Conservation (phyloP, 2,888 invertebrate species). For the Labia minor region DNA sequence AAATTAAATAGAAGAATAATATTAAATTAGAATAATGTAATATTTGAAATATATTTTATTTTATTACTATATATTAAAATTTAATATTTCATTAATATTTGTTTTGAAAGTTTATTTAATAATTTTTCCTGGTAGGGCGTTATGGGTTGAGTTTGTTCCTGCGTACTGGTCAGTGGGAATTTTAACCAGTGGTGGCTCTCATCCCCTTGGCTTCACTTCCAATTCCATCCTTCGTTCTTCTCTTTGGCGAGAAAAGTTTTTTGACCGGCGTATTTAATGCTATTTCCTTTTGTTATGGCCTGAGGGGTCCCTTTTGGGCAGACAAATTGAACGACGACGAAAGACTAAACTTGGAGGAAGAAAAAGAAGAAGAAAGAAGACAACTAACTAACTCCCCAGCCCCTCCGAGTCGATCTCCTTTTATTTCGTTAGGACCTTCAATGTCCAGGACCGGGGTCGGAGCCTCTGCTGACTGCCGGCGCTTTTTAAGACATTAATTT, state of each 20-base stretch:
- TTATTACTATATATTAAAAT: no score
- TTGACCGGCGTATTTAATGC: conserved; percentile 6
- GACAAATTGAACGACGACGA: conserved; percentile 1
- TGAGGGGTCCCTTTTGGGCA: conserved; percentile 2
- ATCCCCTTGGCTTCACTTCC: background rate
- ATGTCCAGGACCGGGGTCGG: background rate
- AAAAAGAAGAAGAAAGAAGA: conserved; percentile 4
- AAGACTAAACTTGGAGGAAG: background rate
- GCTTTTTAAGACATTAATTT: conserved; percentile 1
- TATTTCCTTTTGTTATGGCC: conserved; percentile 13
- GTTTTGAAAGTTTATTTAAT: no score
- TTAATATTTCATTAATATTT: no score
- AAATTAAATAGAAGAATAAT: no score
- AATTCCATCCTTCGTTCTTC: background rate
- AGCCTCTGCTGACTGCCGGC: background rate
- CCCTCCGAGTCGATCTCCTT: background rate
- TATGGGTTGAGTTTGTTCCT: no score
- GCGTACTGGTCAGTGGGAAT: background rate
- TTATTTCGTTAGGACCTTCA: background rate
- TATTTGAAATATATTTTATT: no score
- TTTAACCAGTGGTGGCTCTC: background rate
- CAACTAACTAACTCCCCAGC: background rate
- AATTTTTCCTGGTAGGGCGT: no score
- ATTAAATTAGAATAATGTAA: no score
- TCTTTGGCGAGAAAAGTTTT: conserved; percentile 4